Percentiles rank a stretch among this genome's conserved stretches.
phyloP scores from a whole-genome alignment of 2,888 invertebrate species.

The Hyppa rectilinea region DNA sequence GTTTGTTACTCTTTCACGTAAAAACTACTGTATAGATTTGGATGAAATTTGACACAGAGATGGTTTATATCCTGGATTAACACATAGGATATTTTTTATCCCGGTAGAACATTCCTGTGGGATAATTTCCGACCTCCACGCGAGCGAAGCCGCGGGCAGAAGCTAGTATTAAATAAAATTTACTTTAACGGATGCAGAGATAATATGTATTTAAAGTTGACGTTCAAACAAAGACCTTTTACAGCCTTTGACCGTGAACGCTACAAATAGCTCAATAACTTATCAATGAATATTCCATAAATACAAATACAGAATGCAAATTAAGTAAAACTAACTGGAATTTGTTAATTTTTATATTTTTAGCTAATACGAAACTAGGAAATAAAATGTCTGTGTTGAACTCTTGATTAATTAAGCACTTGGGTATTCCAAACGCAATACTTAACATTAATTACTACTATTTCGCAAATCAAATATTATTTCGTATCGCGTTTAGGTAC shows the following conservation, averaged over 20 bases:
- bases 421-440: not conserved
- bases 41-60: no score
- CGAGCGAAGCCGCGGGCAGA: no score
- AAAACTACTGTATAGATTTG: no score
- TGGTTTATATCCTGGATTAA: no score
- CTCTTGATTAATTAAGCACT: not conserved
- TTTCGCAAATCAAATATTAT: not conserved
- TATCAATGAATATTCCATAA: conserved; percentile 18
- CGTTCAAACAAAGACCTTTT: conserved; percentile 17
- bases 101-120: no score
- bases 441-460: not conserved
- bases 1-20: no score
- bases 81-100: no score
- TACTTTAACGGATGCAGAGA: not conserved
- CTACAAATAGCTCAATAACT: conserved; percentile 18
- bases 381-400: not conserved
- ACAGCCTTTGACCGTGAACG: conserved; percentile 23
- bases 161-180: not conserved
- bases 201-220: not conserved
- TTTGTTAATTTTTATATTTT: conserved; percentile 10
- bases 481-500: not conserved
- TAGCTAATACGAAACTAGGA: not conserved
- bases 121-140: no score
- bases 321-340: conserved; percentile 19
- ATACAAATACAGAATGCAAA: conserved; percentile 6